These are phyloP conservation scores for Capreolus pygargus DNA, from an alignment of 2,113 vertebrate species.

Conservation along the genomic window DNA sequence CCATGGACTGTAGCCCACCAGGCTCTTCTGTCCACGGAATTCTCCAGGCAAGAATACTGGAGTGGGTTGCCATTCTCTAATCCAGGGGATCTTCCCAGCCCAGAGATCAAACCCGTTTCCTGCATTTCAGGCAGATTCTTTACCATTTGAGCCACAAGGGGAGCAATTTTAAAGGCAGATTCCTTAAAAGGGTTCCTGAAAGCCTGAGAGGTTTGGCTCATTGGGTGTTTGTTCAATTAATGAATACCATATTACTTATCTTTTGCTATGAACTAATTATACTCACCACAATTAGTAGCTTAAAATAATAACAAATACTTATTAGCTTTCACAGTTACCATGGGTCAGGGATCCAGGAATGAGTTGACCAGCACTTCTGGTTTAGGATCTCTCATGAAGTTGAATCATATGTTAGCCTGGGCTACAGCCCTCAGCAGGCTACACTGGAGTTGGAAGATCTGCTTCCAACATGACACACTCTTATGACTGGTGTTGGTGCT, in stretches of 20 bases:
- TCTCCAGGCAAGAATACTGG: not conserved
- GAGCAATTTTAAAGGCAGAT: not conserved
- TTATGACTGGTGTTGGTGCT: no score
- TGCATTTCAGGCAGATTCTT: not conserved
- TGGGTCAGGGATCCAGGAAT: not conserved
- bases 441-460: not conserved
- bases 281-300: not conserved
- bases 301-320: conserved; percentile 30
- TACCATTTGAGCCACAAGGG: not conserved
- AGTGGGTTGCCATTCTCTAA: not conserved
- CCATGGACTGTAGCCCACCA: not conserved
- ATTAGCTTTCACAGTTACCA: not conserved
- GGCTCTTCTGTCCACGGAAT: not conserved
- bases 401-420: not conserved
- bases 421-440: not conserved
- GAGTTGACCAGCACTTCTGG: not conserved
- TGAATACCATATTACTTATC: conserved; percentile 29
- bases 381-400: not conserved
- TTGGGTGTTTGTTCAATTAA: conserved; percentile 26
- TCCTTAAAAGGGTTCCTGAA: conserved; percentile 32
- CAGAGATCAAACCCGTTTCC: not conserved
- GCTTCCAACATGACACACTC: not conserved
- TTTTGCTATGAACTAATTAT: conserved; percentile 30
- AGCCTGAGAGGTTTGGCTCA: not conserved
- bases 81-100: not conserved